These are phyloP conservation scores for Calonectris borealis DNA, from an alignment of 2,113 vertebrate species.

Conservation along the genomic window DNA sequence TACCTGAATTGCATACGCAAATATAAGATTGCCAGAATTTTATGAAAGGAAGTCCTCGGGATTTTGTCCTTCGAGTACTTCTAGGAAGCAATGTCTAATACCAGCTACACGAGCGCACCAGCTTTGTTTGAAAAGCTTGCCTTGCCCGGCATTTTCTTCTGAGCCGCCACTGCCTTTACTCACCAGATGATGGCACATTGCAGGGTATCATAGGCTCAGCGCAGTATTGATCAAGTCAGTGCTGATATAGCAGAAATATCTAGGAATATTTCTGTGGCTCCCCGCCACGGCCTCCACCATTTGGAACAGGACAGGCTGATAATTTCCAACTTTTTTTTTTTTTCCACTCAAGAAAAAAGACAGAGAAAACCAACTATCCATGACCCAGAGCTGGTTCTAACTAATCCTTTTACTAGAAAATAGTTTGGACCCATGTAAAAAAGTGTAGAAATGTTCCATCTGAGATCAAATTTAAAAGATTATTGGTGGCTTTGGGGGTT, in stretches of 20 bases:
- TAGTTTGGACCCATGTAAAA: fast-evolving
- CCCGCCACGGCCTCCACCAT: too few relatives aligned
- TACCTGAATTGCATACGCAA: neutral
- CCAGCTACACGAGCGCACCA: fast-evolving
- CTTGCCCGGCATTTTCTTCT: neutral
- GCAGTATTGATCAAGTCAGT: neutral
- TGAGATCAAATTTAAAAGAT: neutral
- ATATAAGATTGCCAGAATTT: neutral
- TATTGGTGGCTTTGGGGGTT: neutral
- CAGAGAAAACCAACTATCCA: neutral
- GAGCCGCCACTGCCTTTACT: neutral
- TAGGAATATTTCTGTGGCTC: too few relatives aligned
- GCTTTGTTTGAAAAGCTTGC: neutral
- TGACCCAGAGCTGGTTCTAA: neutral
- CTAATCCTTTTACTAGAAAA: neutral
- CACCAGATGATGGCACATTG: neutral
- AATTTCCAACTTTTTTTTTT: neutral
- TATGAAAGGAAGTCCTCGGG: neutral
- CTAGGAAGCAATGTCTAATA: neutral
- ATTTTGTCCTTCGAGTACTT: neutral
- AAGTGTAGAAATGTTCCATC: neutral
- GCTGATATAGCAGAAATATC: neutral
- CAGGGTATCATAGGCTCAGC: neutral
- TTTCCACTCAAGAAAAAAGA: neutral
- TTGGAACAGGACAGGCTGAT: neutral